Conservation (phyloP, 2,113 vertebrate genomes). For the Malaclemys terrapin region DNA sequence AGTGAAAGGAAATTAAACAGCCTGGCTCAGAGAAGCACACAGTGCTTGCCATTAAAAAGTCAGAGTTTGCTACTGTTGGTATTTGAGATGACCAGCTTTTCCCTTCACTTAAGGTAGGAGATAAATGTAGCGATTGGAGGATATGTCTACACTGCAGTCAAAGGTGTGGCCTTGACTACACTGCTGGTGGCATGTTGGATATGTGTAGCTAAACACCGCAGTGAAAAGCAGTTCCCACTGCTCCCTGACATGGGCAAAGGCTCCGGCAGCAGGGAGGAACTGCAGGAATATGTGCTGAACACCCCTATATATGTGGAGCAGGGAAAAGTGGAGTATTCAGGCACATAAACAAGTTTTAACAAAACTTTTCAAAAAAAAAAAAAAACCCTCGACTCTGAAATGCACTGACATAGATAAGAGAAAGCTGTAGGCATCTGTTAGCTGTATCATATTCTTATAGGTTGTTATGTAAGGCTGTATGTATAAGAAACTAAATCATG, state of each 20-base stretch:
- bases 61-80: background rate
- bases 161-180: background rate
- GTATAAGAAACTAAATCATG: background rate
- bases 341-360: background rate
- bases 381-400: background rate
- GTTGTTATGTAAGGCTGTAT: background rate
- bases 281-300: background rate
- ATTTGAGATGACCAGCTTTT: fast-evolving
- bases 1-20: background rate
- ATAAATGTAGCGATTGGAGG: background rate
- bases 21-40: fast-evolving
- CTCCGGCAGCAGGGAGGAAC: background rate
- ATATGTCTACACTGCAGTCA: background rate
- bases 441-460: background rate
- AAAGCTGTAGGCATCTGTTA: background rate
- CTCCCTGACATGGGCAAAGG: background rate
- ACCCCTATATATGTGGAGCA: background rate
- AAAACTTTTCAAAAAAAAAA: fast-evolving
- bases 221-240: background rate
- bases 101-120: fast-evolving
- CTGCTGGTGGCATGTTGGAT: background rate
- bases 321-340: background rate
- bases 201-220: background rate
- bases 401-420: background rate
- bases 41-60: background rate